Conservation (phyloP, 2,888 invertebrate genomes). For the Odontocolon sp. region DNA sequence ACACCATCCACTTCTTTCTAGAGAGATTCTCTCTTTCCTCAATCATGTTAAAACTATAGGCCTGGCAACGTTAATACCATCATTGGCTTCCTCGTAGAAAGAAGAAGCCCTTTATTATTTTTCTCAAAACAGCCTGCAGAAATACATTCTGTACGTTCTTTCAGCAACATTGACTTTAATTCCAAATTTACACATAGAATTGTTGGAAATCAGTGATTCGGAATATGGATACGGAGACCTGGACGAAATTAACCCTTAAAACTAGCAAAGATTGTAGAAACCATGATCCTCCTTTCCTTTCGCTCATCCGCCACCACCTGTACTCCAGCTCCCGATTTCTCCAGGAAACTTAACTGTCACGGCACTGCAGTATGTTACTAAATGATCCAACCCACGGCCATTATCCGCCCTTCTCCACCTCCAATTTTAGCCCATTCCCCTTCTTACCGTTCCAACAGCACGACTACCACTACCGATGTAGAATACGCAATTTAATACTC, state of each 20-base stretch:
- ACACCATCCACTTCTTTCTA: slow-evolving; percentile 9
- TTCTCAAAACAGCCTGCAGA: no score
- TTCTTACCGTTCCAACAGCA: slow-evolving; percentile 62
- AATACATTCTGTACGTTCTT: no score
- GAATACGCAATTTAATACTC: slow-evolving; percentile 81
- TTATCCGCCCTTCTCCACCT: slow-evolving; percentile 71
- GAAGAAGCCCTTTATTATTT: no score
- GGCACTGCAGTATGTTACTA: slow-evolving; percentile 79
- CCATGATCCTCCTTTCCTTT: slow-evolving; percentile 29
- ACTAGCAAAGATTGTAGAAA: slow-evolving; percentile 17
- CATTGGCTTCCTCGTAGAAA: no score
- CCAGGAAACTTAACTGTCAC: slow-evolving; percentile 69
- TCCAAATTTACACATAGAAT: neutral
- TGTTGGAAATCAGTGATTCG: slow-evolving; percentile 3
- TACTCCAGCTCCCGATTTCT: slow-evolving; percentile 47
- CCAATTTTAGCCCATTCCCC: slow-evolving; percentile 62
- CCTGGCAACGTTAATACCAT: no score
- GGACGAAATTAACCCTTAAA: slow-evolving; percentile 38
- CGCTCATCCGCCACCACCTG: slow-evolving; percentile 1
- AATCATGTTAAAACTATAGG: no score
- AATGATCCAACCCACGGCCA: slow-evolving; percentile 78
- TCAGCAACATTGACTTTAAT: neutral
- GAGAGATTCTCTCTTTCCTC: no score
- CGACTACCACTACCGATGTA: slow-evolving; percentile 63
- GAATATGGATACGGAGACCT: slow-evolving; percentile 3